Evolutionary conservation across 2,113 vertebrate genomes (phyloP).

Genomic region (Peromyscus californicus): DNA sequence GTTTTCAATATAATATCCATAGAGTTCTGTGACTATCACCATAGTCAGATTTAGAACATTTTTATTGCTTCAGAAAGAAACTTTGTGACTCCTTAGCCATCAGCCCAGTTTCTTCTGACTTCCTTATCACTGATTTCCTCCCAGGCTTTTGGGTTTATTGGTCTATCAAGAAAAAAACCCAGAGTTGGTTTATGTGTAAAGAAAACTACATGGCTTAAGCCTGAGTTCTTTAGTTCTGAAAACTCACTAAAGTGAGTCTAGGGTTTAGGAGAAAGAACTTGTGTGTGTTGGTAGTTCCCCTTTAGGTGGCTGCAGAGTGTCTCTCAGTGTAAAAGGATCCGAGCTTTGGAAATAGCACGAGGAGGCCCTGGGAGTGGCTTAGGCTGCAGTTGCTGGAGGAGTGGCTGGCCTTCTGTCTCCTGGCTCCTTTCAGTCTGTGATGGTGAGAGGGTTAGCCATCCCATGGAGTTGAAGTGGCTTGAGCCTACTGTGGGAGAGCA

Average conservation of each 20-base stretch:
- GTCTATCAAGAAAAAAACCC: background rate
- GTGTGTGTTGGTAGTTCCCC: background rate
- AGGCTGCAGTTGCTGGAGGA: background rate
- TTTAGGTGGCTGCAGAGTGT: background rate
- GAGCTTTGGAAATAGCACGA: background rate
- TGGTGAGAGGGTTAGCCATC: background rate
- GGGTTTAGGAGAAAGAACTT: background rate
- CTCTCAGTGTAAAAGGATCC: background rate
- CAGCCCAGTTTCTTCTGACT: background rate
- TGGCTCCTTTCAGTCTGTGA: background rate
- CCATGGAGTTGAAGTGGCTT: background rate
- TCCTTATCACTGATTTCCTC: background rate
- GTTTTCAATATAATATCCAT: background rate
- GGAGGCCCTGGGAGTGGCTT: background rate
- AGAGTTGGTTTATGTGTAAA: constrained; percentile 1
- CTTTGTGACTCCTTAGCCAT: background rate
- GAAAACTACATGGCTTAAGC: background rate
- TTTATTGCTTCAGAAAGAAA: constrained; percentile 24
- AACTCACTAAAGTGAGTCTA: background rate
- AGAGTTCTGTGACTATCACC: background rate
- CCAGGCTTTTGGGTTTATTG: background rate
- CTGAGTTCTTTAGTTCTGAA: background rate
- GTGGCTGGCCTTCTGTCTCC: background rate
- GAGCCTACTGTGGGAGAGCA: background rate
- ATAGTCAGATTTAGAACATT: constrained; percentile 41